Percentiles rank a stretch among this genome's conserved stretches.
These are phyloP conservation scores for Edolisoma coerulescens DNA, from an alignment of 2,113 vertebrate genomes.

Conservation along the genomic window DNA sequence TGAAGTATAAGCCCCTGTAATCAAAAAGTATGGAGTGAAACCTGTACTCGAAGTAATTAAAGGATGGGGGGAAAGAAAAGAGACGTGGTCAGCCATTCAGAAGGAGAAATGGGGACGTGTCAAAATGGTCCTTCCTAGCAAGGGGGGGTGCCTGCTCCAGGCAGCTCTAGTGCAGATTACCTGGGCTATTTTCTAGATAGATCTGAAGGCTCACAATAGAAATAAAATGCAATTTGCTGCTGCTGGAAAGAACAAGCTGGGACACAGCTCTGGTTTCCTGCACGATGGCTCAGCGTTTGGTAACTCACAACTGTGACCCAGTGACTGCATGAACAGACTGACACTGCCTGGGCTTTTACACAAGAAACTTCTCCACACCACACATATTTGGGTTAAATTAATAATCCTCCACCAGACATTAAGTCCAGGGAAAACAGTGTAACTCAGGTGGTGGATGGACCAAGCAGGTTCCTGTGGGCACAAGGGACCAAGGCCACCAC, in stretches of 20 bases:
- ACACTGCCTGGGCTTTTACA: not conserved
- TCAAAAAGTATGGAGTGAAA: not conserved
- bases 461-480: not conserved
- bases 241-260: not conserved
- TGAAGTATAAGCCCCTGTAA: not conserved
- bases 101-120: not conserved
- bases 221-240: not conserved
- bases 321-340: not conserved
- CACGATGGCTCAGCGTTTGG: not conserved
- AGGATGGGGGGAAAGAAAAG: not conserved
- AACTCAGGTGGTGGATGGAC: not conserved
- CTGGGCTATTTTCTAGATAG: not conserved
- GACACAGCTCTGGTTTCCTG: not conserved
- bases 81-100: accelerated
- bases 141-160: not conserved
- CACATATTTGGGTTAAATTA: not conserved
- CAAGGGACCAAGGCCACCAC: accelerated
- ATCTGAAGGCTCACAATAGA: not conserved
- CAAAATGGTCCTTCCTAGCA: not conserved
- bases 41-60: not conserved
- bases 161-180: not conserved
- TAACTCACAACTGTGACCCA: not conserved
- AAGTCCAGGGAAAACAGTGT: not conserved
- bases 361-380: not conserved
- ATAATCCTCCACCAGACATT: not conserved